Percentiles rank a stretch among this genome's conserved stretches.
These are phyloP conservation scores for Masnerella sp. DNA, from an alignment of 2,888 invertebrate genomes.

Conservation along the genomic window DNA sequence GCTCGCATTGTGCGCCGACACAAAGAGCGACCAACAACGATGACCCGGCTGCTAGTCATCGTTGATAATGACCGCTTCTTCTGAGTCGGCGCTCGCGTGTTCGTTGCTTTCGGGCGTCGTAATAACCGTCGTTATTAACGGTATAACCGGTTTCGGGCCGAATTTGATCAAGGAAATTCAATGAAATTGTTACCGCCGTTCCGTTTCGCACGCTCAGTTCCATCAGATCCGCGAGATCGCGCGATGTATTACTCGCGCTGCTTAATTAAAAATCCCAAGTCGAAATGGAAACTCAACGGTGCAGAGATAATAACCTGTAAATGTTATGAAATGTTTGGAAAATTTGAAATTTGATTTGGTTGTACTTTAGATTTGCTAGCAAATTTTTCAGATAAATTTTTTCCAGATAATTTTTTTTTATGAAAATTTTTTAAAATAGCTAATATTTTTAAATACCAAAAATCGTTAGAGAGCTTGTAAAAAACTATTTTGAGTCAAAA, in stretches of 20 bases:
- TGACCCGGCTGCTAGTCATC: constrained; percentile 72
- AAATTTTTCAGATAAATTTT: too few relatives aligned
- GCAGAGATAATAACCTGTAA: too few relatives aligned
- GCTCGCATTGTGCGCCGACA: constrained; percentile 56
- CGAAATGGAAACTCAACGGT: too few relatives aligned
- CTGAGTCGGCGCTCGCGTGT: constrained; percentile 60
- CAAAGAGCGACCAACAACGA: constrained; percentile 68
- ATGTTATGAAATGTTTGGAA: too few relatives aligned
- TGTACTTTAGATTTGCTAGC: too few relatives aligned
- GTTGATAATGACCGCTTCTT: constrained; percentile 70
- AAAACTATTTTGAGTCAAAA: too few relatives aligned
- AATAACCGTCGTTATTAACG: constrained; percentile 70
- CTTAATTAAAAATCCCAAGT: constrained; percentile 42
- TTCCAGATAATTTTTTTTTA: too few relatives aligned
- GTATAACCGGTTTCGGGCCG: constrained; percentile 49
- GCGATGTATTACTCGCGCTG: constrained; percentile 16
- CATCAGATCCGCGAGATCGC: constrained; percentile 10
- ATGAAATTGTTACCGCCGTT: constrained; percentile 51
- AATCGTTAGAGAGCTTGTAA: too few relatives aligned
- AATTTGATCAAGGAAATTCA: constrained; percentile 51
- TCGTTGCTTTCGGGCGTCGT: constrained; percentile 61
- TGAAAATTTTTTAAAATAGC: too few relatives aligned
- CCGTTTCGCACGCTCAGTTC: constrained; percentile 36
- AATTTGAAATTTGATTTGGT: too few relatives aligned
- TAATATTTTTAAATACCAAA: too few relatives aligned